Evolutionary conservation across 1,140 invertebrate genomes (phyloP), one percentile per base, ranked within the genome.

Genomic region (Bactericera cockerelli): DNA sequence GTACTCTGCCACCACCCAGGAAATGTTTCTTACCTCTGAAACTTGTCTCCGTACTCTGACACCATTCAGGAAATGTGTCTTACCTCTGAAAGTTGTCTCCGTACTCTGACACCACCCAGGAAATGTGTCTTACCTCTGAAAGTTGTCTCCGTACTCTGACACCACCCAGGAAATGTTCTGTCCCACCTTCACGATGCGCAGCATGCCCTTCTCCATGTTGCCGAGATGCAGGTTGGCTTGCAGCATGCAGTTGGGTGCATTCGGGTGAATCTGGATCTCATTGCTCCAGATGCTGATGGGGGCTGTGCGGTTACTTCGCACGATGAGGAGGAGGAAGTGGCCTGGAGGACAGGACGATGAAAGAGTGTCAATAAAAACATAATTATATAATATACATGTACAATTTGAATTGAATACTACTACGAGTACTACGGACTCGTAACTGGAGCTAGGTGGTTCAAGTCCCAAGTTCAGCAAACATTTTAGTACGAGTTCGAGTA

Each of bases 271-370:
- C 19, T 49, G 8, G 4, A 49, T 49, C 22, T 49, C n/a, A n/a
- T 49, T 49, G 22, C 42, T 49, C 42, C 42, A 49, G 19, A 49
- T 49, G 22, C 42, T 49, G n/a, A 49, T 4, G 42, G 42, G 42
- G 22, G 8, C 19, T 4, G 42, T 49, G 8, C 42, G n/a, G 22
- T 49, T 49, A 6, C 8, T 49, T 49, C 42, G 42, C 8, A 49
- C 42, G 22, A 49, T 49, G 42, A 49, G 42, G n/a, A 49, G 42
- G 22, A 49, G 42, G n/a, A 49, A 49, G 42, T 49, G 42, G n/a
- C 42, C 42, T 49, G 42, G 3, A n/a, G 22, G n/a, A 4, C 4
- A 49, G 22, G 33, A 36, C 10, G 16, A 16, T 11, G 16, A 36
- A 36, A 36, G 16, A 36, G 16, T 11, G 16, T 36, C 33, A 36